Evolutionary conservation across 2,888 invertebrate species (phyloP), one percentile per base, ranked within the genome.

Genomic region (Smittia aterrima): DNA sequence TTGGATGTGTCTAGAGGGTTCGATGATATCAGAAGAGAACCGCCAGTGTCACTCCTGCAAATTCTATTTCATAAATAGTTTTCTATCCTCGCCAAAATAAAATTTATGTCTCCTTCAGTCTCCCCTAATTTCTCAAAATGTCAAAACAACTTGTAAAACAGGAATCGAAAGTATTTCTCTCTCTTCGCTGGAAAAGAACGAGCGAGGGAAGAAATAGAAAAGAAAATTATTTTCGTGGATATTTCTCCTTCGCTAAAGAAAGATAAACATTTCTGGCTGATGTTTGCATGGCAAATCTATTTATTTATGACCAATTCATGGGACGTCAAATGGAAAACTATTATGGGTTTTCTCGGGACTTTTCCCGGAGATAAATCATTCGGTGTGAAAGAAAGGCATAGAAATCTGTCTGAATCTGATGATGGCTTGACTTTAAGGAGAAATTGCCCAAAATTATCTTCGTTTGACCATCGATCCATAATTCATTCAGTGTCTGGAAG

Each of bases 291-390:
- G 72, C 62, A 62, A 72, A 72, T 72, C 70, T 71, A 71, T 71
- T 72, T 72, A 72, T 72, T 72, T 72, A 72, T 72, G 72, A 72
- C 72, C 72, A 72, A 72, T 72, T 72, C 72, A 72, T 72, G 72
- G 58, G 72, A 72, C 72, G 27, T 72, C 72, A 62, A 22, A 62
- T 72, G 72, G 72, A 72, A 72, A 72, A 72, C 72, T 72, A 72
- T 72, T 72, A 72, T 72, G 62, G 58, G 62, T 72, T 72, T 72
- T 72, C 62, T 72, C 62, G 58, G 62, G 64, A 16, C n/a, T 27
- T 64, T 47, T 27, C 13, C 38, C 40, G 22, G 72, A 72, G 20
- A 72, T 72, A 72, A 72, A 72, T 72, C 72, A 72, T 62, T 62
- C 54, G 72, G 72, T 62, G 72, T 62, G 53, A 64, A 64, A 64